Conservation (phyloP, 1,140 invertebrate species). For the Calliphora vicina region DNA sequence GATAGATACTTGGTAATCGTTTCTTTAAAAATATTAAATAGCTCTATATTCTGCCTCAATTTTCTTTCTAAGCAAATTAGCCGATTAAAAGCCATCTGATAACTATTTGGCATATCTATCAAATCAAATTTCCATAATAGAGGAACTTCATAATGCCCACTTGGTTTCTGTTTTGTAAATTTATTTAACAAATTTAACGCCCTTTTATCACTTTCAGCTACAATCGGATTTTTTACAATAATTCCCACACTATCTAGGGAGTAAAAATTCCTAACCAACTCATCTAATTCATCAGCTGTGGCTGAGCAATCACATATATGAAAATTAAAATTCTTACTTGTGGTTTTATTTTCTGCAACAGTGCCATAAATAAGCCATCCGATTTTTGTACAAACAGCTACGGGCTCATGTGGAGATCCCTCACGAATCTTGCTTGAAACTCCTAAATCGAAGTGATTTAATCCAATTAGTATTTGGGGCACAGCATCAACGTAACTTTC, state of each 20-base stretch:
- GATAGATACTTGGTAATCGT: not conserved
- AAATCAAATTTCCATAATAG: conserved; percentile 10
- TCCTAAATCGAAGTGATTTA: not conserved
- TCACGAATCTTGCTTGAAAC: not conserved
- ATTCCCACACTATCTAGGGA: not conserved
- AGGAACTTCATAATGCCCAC: not conserved
- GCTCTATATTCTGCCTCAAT: not conserved
- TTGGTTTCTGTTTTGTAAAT: not conserved
- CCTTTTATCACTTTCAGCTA: not conserved
- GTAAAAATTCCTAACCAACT: not conserved
- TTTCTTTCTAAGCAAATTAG: not conserved
- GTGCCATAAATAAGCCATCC: not conserved
- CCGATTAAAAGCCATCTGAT: not conserved
- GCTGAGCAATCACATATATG: not conserved
- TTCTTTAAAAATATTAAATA: not conserved
- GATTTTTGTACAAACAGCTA: not conserved
- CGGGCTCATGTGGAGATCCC: not conserved
- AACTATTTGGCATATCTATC: not conserved
- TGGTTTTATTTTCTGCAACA: not conserved
- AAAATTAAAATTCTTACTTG: conserved; percentile 1
- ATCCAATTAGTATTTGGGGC: not conserved
- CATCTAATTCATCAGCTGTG: too few relatives aligned
- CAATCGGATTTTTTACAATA: not conserved
- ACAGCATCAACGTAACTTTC: not conserved
- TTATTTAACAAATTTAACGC: not conserved